phyloP scores from a whole-genome alignment of 2,888 invertebrate species.

The Baronia brevicornis region DNA sequence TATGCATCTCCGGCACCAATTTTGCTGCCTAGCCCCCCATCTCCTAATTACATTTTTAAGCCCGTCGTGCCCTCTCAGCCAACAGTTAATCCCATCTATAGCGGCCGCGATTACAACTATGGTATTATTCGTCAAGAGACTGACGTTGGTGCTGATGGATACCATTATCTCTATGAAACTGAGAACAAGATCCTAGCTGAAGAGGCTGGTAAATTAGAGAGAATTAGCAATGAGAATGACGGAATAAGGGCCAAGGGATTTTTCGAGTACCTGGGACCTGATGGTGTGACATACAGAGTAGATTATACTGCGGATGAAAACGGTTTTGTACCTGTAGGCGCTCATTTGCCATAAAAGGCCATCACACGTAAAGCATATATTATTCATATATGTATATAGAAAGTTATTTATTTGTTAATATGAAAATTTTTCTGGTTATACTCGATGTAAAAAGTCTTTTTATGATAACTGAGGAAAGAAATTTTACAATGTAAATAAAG shows the following conservation, averaged over 20 bases:
- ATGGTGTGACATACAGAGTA: conserved; percentile 62
- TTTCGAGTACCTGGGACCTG: conserved; percentile 59
- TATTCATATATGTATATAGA: too few species aligned
- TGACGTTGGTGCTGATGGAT: conserved; percentile 49
- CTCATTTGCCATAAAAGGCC: conserved; percentile 46
- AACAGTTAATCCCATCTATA: background rate
- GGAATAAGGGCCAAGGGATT: conserved; percentile 56
- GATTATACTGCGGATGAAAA: conserved; percentile 68
- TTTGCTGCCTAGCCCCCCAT: conserved; percentile 11
- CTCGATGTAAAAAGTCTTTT: too few species aligned
- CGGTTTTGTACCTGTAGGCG: conserved; percentile 52
- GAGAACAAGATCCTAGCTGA: conserved; percentile 67
- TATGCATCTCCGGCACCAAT: conserved; percentile 9
- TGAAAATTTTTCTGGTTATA: too few species aligned
- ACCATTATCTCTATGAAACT: conserved; percentile 68
- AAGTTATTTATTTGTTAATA: too few species aligned
- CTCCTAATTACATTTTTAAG: conserved; percentile 17
- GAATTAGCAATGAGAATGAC: conserved; percentile 40
- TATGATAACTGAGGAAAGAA: too few species aligned
- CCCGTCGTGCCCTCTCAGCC: conserved; percentile 16
- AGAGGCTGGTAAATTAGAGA: conserved; percentile 55
- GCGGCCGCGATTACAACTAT: conserved; percentile 46
- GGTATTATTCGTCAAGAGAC: conserved; percentile 61
- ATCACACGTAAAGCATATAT: conserved; percentile 14
- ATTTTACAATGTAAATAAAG: too few species aligned